Evolutionary conservation across 2,797 vertebrate genomes (phyloP).

Genomic region (Chloroceryle inda): DNA sequence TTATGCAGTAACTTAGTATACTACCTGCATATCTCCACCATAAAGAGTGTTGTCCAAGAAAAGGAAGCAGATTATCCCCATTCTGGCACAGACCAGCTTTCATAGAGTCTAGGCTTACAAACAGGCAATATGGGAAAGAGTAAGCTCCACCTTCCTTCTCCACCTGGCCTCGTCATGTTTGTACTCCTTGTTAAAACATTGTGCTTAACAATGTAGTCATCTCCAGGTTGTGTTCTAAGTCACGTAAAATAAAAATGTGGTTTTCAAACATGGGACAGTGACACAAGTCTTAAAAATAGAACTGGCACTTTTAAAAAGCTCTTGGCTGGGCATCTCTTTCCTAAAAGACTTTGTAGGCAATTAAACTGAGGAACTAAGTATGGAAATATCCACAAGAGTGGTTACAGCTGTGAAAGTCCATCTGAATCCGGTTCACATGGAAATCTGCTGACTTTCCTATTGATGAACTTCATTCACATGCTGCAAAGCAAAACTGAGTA

Average conservation of each 20-base stretch:
- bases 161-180: not conserved
- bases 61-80: not conserved
- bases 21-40: not conserved
- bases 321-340: conserved; percentile 23
- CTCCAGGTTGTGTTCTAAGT: not conserved
- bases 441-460: not conserved
- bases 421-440: not conserved
- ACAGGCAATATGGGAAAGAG: not conserved
- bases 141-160: not conserved
- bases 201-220: not conserved
- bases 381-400: conserved; percentile 11
- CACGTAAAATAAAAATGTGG: not conserved
- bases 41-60: not conserved
- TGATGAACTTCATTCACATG: not conserved
- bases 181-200: not conserved
- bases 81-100: not conserved
- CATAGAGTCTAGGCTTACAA: not conserved
- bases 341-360: conserved; percentile 14
- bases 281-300: conserved; percentile 24
- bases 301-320: not conserved
- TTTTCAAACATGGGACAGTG: not conserved
- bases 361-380: not conserved
- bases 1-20: not conserved
- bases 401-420: conserved; percentile 17
- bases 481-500: not conserved